Conservation (phyloP, 2,797 vertebrate genomes). For the Notolabrus celidotus region DNA sequence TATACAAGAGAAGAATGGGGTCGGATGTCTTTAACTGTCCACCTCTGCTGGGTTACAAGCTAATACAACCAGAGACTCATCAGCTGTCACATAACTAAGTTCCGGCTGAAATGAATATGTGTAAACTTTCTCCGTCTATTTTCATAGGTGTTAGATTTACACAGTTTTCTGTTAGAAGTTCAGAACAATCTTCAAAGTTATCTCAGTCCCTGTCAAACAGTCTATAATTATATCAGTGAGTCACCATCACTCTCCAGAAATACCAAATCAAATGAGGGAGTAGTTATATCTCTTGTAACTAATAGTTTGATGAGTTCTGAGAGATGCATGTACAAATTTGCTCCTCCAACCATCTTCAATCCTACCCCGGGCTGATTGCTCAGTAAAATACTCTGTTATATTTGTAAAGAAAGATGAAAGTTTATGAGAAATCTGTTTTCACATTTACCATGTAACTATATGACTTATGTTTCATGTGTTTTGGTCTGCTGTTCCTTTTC, state of each 20-base stretch:
- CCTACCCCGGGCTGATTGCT: too few species aligned
- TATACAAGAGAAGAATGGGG: slow-evolving; percentile 12
- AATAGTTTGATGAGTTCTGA: background rate
- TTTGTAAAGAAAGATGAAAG: too few species aligned
- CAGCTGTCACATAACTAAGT: slow-evolving; percentile 21
- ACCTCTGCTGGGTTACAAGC: background rate
- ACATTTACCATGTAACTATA: too few species aligned
- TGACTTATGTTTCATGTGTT: too few species aligned
- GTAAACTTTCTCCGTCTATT: slow-evolving; percentile 3
- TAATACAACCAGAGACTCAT: slow-evolving; percentile 14
- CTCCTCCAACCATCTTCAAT: too few species aligned
- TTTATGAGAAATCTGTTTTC: too few species aligned
- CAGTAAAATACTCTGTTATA: too few species aligned
- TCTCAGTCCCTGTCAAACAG: slow-evolving; percentile 1
- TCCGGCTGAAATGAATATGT: slow-evolving; percentile 25
- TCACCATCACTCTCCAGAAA: slow-evolving; percentile 2
- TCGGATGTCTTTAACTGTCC: slow-evolving; percentile 21
- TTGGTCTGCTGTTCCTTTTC: background rate
- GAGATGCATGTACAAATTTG: too few species aligned
- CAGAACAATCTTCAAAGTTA: background rate
- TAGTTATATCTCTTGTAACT: background rate
- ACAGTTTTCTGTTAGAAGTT: background rate
- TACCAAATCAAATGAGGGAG: background rate
- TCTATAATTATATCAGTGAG: slow-evolving; percentile 7
- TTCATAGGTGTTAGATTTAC: slow-evolving; percentile 8